Conservation (phyloP, 2,888 invertebrate genomes). For the Electrophaes corylata region DNA sequence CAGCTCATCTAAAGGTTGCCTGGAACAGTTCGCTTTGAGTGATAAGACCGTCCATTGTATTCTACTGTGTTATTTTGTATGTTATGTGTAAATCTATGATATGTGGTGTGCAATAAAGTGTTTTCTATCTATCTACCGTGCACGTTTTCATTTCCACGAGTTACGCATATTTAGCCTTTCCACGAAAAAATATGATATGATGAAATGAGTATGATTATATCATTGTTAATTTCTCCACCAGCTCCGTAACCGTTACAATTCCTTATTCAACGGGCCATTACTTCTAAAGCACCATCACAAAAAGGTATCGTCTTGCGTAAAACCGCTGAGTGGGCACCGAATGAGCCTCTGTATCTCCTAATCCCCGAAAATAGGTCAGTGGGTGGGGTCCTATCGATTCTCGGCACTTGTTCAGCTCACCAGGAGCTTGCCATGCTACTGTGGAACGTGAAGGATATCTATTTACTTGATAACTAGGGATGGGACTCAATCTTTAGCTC, state of each 20-base stretch:
- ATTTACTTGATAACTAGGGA: not conserved
- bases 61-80: too few species aligned
- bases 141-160: too few species aligned
- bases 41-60: too few species aligned
- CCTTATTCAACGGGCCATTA: conserved; percentile 16
- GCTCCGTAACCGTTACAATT: not conserved
- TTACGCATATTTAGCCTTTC: too few species aligned
- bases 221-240: not conserved
- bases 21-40: too few species aligned
- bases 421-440: conserved; percentile 51
- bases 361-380: conserved; percentile 73
- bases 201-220: not conserved
- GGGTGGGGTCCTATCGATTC: conserved; percentile 80
- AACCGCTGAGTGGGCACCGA: conserved; percentile 47
- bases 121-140: too few species aligned
- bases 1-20: too few species aligned
- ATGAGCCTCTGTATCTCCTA: conserved; percentile 48
- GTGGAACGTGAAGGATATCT: conserved; percentile 24
- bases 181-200: too few species aligned
- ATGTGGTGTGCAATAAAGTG: too few species aligned
- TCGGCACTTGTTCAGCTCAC: conserved; percentile 61
- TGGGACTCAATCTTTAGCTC: too few species aligned
- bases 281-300: conserved; percentile 17
- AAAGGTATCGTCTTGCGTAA: conserved; percentile 33
- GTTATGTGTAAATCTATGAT: too few species aligned